Percentiles rank a stretch among this genome's conserved stretches.
Conservation (phyloP, 2,113 vertebrate species). For the Cyprinodon variegatus region DNA sequence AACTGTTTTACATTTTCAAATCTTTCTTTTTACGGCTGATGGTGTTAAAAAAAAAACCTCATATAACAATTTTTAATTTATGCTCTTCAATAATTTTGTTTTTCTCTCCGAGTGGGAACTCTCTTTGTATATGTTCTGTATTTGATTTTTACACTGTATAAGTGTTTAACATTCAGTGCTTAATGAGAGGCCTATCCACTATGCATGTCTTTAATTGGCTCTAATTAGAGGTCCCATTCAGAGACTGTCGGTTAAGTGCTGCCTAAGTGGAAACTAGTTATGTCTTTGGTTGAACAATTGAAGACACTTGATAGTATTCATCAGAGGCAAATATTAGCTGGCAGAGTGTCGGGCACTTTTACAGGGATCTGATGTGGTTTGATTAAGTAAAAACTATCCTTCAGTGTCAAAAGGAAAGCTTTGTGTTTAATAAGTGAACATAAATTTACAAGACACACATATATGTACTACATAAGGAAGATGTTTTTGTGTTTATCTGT, state of each 20-base stretch:
- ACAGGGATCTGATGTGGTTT: not conserved
- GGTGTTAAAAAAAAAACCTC: no score
- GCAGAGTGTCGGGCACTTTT: slow-evolving; percentile 8
- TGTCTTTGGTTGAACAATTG: slow-evolving; percentile 46
- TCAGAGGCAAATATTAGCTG: slow-evolving; percentile 50
- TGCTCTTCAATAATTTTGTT: not conserved
- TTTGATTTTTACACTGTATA: slow-evolving; percentile 13
- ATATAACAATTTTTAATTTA: not conserved
- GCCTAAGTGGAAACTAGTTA: slow-evolving; percentile 45
- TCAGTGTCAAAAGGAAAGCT: not conserved
- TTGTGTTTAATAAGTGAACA: not conserved
- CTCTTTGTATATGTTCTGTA: not conserved
- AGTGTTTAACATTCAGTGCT: slow-evolving; percentile 43
- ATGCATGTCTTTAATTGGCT: slow-evolving; percentile 45
- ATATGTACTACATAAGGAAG: not conserved
- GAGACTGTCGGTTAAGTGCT: slow-evolving; percentile 36
- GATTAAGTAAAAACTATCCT: not conserved
- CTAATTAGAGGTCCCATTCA: slow-evolving; percentile 53
- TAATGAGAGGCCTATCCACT: slow-evolving; percentile 52
- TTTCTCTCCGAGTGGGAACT: not conserved
- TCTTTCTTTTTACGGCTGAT: no score
- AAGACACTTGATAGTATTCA: slow-evolving; percentile 34
- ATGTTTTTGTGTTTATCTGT: not conserved
- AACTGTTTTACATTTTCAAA: not conserved
- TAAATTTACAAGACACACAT: not conserved